Evolutionary conservation across 2,113 vertebrate species (phyloP), one percentile per base, ranked within the genome.

Genomic region (Zingel zingel): DNA sequence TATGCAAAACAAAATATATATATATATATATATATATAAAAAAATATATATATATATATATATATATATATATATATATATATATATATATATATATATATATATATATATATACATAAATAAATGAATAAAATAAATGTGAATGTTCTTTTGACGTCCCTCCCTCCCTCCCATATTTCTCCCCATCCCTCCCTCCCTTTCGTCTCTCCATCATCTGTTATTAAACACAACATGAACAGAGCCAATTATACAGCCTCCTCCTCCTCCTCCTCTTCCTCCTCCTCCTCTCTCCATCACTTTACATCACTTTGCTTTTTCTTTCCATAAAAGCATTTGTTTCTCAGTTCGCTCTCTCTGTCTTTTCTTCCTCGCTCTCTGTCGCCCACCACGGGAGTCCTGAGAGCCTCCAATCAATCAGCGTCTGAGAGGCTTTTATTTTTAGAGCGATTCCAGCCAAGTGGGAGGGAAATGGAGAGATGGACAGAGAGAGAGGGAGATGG

Each of bases 361-460:
- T 69, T 62, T 80, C 68, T 3, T 23, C 25, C 79, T 66, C 53
- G 47, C 70, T 81, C 67, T 79, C 89, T 68, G 54, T 83, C 73
- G 73, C 86, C 89, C 89, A 88, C 91, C 74, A 6, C n/a, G 10
- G 82, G 91, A 89, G 76, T 84, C 90, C 89, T 88, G 82, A 91
- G 90, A 91, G 90, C 79, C 83, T 91, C 89, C 89, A 84, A 90
- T 93, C 91, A 92, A 92, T 93, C 92, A 91, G 87, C 74, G 78
- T 85, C 91, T 90, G 88, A 93, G 88, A 92, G 88, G 83, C 83
- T 86, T 86, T 84, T 85, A 91, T 86, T 88, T 91, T 92, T 89
- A 91, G 98, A 97, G 97, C 95, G 30, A 97, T 96, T 98, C 90
- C 97, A 97, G 94, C 84, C 84, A 83, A 88, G 90, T 88, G 84